Conservation (phyloP, 2,113 vertebrate genomes). For the Vombatus ursinus region DNA sequence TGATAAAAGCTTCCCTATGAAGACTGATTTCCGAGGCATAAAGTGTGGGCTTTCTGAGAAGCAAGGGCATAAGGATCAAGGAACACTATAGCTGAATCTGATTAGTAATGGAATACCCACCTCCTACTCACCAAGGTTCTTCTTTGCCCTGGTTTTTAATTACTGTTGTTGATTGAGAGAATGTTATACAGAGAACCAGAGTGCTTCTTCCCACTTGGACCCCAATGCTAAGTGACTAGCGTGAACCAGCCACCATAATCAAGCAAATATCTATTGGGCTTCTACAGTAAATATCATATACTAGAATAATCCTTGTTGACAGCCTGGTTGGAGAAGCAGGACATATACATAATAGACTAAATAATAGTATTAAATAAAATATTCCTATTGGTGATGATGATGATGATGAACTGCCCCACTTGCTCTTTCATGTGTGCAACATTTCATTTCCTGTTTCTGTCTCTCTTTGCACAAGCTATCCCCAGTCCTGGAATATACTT, state of each 20-base stretch:
- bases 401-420: not conserved
- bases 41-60: constrained; percentile 53
- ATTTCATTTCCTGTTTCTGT: not conserved
- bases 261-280: not conserved
- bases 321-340: not conserved
- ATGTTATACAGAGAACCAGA: not conserved
- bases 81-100: constrained; percentile 35
- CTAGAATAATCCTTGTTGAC: not conserved
- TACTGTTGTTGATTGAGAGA: not conserved
- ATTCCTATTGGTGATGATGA: not conserved
- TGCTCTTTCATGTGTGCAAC: not conserved
- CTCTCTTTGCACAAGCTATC: constrained; percentile 4
- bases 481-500: constrained; percentile 18
- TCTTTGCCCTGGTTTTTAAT: not conserved
- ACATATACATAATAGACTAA: not conserved
- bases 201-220: not conserved
- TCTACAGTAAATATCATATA: not conserved
- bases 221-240: not conserved
- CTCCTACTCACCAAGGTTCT: not conserved
- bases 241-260: not conserved
- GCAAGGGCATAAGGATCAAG: not conserved
- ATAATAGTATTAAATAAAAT: not conserved
- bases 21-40: constrained; percentile 43
- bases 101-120: constrained; percentile 7
- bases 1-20: constrained; percentile 61